Percentiles rank a stretch among this genome's conserved stretches.
phyloP scores from a whole-genome alignment of 2,888 invertebrate genomes.

The Elegia similella region DNA sequence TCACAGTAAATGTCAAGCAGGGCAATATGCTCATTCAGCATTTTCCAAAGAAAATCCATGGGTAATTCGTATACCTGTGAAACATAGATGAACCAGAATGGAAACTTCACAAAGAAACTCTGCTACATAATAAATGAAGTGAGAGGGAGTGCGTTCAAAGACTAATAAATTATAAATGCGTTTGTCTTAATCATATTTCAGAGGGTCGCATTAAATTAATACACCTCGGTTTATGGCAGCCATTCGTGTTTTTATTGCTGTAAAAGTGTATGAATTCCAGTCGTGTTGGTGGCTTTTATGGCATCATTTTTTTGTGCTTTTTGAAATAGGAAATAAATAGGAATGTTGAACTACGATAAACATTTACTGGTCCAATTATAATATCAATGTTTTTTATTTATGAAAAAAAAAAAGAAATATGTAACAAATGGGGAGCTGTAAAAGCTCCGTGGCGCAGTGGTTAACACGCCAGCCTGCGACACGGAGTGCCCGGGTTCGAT shows the following conservation, averaged over 20 bases:
- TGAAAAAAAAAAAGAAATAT: no score
- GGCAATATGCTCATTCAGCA: background rate
- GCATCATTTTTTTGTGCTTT: background rate
- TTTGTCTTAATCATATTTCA: slow-evolving; percentile 16
- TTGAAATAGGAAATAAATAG: background rate
- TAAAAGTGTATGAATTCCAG: slow-evolving; percentile 7
- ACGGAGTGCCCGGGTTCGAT: no score
- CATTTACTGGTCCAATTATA: background rate
- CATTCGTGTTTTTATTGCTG: slow-evolving; percentile 9
- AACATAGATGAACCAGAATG: slow-evolving; percentile 8
- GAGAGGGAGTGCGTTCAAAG: slow-evolving; percentile 12
- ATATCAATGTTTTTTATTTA: background rate
- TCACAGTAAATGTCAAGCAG: no score
- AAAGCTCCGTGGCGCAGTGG: no score
- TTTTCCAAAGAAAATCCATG: background rate
- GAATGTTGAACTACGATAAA: background rate
- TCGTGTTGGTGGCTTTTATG: background rate
- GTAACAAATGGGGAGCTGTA: no score
- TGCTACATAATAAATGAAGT: slow-evolving; percentile 30
- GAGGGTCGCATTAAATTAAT: slow-evolving; percentile 4
- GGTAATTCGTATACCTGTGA: slow-evolving; percentile 3
- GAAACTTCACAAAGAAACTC: slow-evolving; percentile 28
- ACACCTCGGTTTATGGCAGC: background rate
- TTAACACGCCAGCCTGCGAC: no score
- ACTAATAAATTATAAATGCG: slow-evolving; percentile 16